Conservation (phyloP, 2,888 invertebrate genomes). For the Lepidochrysops patricia region DNA sequence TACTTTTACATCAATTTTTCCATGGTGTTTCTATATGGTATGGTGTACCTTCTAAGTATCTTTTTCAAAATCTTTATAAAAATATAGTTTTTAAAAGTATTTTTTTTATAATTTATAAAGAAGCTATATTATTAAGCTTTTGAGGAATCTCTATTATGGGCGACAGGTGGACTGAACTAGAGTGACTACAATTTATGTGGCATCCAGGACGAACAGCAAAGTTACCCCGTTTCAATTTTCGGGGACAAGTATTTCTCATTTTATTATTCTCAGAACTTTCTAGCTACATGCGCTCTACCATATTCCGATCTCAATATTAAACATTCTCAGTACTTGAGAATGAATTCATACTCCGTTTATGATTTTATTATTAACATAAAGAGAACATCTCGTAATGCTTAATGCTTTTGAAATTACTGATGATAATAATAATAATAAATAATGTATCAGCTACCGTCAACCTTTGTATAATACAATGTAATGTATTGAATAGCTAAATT, state of each 20-base stretch:
- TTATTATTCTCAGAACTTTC: background rate
- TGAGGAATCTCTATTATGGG: conserved; percentile 23
- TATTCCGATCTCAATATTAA: background rate
- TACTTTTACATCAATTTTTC: no score
- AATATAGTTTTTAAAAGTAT: background rate
- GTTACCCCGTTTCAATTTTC: background rate
- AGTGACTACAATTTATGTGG: conserved; percentile 15
- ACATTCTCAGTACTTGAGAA: background rate
- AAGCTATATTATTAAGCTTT: conserved; percentile 2
- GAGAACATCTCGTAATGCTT: no score
- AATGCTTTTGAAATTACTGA: background rate
- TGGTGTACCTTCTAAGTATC: no score
- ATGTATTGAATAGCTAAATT: no score
- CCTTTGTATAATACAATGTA: no score
- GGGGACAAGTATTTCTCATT: background rate
- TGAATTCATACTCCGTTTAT: no score
- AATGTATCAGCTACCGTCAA: no score
- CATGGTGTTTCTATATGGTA: no score
- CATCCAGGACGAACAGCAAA: background rate
- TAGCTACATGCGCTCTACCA: no score
- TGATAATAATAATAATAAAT: no score
- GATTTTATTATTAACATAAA: no score
- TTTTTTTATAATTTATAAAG: background rate
- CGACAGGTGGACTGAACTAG: conserved; percentile 30
- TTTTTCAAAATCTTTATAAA: background rate